These are phyloP conservation scores for Scaeva pyrastri DNA, from an alignment of 2,888 invertebrate genomes.

Conservation along the genomic window DNA sequence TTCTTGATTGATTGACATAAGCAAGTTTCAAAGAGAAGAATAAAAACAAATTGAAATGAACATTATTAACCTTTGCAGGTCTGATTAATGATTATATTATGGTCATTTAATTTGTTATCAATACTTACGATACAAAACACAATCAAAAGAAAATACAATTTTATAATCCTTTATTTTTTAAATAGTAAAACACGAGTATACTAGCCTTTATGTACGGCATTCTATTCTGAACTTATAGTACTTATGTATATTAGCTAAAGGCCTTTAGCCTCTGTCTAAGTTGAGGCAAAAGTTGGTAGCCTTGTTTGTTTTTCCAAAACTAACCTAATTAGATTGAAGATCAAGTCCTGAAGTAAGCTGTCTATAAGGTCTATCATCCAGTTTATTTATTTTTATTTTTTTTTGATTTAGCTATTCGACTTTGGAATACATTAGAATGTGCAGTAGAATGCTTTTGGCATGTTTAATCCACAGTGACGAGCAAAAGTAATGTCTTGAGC, in stretches of 20 bases:
- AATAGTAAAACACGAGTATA: no score
- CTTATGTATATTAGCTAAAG: constrained; percentile 29
- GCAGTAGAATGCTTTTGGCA: not conserved
- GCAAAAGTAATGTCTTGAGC: not conserved
- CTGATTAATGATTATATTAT: no score
- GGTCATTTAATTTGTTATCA: no score
- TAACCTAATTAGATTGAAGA: constrained; percentile 13
- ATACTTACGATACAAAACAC: no score
- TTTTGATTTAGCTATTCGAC: constrained; percentile 7
- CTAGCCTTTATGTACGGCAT: no score
- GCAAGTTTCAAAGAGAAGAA: no score
- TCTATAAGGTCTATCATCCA: constrained; percentile 14
- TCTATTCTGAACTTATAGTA: not conserved
- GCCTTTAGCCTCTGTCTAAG: constrained; percentile 25
- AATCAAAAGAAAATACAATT: no score
- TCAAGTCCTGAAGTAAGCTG: constrained; percentile 14
- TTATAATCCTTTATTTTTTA: no score
- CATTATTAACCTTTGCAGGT: no score
- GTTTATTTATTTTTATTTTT: not conserved
- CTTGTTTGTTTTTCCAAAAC: constrained; percentile 45
- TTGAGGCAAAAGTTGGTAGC: constrained; percentile 12
- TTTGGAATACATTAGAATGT: constrained; percentile 29
- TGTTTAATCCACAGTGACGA: not conserved
- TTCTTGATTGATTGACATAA: no score
- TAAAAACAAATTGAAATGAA: no score